phyloP scores from a whole-genome alignment of 2,113 vertebrate genomes.

The Psittacula cyanocephala region DNA sequence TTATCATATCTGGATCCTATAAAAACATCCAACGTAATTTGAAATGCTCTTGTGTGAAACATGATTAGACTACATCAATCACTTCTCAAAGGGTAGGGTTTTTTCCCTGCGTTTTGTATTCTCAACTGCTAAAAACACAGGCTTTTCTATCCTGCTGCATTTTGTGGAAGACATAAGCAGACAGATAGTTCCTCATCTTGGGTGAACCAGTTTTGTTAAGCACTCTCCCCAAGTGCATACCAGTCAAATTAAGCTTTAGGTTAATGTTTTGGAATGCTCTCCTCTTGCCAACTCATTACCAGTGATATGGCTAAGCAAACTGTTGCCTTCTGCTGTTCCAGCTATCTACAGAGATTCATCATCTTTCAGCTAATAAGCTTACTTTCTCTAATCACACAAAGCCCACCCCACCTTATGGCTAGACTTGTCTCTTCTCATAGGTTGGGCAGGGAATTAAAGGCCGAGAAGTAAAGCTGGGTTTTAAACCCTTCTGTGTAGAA shows the following conservation, averaged over 20 bases:
- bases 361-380: conserved; percentile 30
- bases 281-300: conserved; percentile 44
- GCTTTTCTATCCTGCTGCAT: neutral
- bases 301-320: conserved; percentile 24
- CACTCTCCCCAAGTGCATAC: neutral
- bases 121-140: neutral
- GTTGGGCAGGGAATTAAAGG: neutral
- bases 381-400: neutral
- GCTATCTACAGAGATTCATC: conserved; percentile 17
- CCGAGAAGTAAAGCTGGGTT: neutral
- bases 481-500: neutral
- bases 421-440: neutral
- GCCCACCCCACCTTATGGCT: conserved; percentile 16
- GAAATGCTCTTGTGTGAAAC: conserved; percentile 9
- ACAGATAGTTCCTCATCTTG: neutral
- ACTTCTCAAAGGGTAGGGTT: neutral
- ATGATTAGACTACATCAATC: conserved; percentile 3
- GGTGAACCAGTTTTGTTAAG: neutral
- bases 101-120: conserved; percentile 11
- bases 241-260: conserved; percentile 26
- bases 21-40: conserved; percentile 35
- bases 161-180: neutral
- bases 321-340: conserved; percentile 37
- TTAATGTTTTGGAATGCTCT: conserved; percentile 19
- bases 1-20: neutral